A percentile compares a stretch with the other conserved stretches of the same genome.
Evolutionary conservation across 2,888 invertebrate genomes (phyloP).

Genomic region (Megalurothrips usitatus): DNA sequence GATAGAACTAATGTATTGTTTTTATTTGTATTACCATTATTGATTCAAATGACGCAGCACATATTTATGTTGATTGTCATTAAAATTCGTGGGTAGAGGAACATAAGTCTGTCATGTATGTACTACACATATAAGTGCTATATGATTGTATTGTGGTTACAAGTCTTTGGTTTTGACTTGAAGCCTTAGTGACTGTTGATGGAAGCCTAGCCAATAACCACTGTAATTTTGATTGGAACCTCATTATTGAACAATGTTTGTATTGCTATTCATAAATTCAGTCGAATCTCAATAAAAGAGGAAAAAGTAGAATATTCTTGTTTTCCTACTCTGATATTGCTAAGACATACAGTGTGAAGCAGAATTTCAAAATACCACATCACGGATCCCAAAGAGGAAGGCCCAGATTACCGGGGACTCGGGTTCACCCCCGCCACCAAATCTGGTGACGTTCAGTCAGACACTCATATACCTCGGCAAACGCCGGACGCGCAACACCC

Average conservation of each 20-base stretch:
- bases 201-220: neutral
- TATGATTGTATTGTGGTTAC: neutral
- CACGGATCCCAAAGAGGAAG: too few relatives aligned
- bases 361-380: too few relatives aligned
- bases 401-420: too few relatives aligned
- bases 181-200: neutral
- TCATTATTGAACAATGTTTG: conserved; percentile 23
- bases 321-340: too few relatives aligned
- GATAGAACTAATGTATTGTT: neutral
- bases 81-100: neutral
- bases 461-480: too few relatives aligned
- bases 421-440: too few relatives aligned
- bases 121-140: neutral
- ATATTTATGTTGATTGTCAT: neutral
- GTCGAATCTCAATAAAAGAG: conserved; percentile 1
- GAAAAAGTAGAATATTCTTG: too few relatives aligned
- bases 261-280: neutral
- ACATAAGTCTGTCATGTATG: neutral
- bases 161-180: conserved; percentile 6
- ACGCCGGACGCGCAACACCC: too few relatives aligned
- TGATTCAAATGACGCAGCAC: neutral
- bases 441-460: too few relatives aligned
- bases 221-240: neutral
- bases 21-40: neutral
- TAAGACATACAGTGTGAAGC: too few relatives aligned